Conservation (phyloP, 1,140 invertebrate species). For the Cecropterus lyciades region DNA sequence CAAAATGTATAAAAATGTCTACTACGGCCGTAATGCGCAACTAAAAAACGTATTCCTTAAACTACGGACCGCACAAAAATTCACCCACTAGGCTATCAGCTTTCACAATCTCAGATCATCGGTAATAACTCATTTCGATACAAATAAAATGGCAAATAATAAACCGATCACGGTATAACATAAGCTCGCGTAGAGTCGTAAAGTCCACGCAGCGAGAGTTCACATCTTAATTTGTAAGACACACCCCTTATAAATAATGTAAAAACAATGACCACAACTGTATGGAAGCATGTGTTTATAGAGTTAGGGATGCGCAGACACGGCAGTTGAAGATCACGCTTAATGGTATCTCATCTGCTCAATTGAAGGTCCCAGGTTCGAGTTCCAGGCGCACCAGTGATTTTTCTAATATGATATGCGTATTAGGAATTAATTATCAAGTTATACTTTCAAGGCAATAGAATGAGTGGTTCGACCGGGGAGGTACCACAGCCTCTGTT, state of each 20-base stretch:
- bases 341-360: too few species aligned
- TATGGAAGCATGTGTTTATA: constrained; percentile 20
- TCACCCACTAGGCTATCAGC: background rate
- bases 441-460: too few species aligned
- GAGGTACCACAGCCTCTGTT: too few species aligned
- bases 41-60: too few species aligned
- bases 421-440: too few species aligned
- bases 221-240: constrained; percentile 59
- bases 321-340: background rate
- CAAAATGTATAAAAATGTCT: too few species aligned
- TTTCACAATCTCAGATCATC: background rate
- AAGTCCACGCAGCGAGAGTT: constrained; percentile 46
- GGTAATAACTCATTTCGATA: constrained; percentile 11
- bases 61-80: too few species aligned
- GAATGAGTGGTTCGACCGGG: too few species aligned
- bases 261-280: constrained; percentile 51
- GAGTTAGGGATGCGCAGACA: background rate
- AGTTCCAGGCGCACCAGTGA: too few species aligned
- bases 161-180: constrained; percentile 28
- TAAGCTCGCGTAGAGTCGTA: constrained; percentile 32
- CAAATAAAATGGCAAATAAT: constrained; percentile 17
- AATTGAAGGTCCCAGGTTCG: too few species aligned
- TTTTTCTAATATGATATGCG: too few species aligned
- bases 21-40: too few species aligned
- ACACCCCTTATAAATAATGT: constrained; percentile 54